Evolutionary conservation across 2,113 vertebrate genomes (phyloP).

Genomic region (Irena cyanogastra): DNA sequence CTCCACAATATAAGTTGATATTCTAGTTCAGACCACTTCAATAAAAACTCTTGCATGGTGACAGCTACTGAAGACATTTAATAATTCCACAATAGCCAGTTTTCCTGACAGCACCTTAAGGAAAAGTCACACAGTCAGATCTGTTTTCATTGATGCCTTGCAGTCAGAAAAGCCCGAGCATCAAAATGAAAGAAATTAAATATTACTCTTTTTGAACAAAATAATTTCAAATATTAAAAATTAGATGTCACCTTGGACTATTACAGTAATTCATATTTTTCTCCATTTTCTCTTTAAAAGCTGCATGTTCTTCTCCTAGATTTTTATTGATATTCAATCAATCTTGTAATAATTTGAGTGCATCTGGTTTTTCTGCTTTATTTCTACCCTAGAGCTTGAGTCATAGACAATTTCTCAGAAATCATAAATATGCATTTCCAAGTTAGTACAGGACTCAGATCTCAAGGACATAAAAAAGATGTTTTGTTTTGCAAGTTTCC

Average conservation of each 20-base stretch:
- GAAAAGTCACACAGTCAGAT: background rate
- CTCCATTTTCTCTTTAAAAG: background rate
- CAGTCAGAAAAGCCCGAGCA: background rate
- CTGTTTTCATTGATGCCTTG: background rate
- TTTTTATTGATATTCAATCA: constrained; percentile 30
- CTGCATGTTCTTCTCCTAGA: background rate
- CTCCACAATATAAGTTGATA: background rate
- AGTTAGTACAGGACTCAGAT: background rate
- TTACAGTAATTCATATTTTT: background rate
- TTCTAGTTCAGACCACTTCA: background rate
- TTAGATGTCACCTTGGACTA: background rate
- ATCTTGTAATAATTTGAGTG: background rate
- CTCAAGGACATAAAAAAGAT: background rate
- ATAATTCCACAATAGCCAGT: background rate
- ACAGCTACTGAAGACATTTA: background rate
- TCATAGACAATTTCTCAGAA: constrained; percentile 38
- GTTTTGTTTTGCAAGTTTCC: background rate
- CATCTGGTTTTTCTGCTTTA: background rate
- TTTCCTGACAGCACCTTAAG: background rate
- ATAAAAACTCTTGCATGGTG: background rate
- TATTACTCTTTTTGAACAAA: background rate
- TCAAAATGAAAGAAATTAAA: background rate
- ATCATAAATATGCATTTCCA: constrained; percentile 9
- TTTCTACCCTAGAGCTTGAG: background rate
- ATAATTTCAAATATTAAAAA: background rate